These are phyloP conservation scores for Harpagus bidentatus DNA, from an alignment of 2,113 vertebrate species.

Conservation along the genomic window DNA sequence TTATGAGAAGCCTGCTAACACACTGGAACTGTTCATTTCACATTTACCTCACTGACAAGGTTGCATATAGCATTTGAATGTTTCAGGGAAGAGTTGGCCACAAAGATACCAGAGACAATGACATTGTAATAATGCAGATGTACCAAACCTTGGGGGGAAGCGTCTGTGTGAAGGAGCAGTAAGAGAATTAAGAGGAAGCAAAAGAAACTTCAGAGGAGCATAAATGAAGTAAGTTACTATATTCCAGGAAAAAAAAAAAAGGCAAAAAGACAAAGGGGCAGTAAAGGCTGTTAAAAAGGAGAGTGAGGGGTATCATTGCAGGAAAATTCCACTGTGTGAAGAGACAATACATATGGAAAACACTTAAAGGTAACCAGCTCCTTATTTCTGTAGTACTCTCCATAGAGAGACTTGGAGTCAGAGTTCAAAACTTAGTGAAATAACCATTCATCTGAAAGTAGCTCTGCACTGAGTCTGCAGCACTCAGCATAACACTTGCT, in stretches of 20 bases:
- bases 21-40: neutral
- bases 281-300: neutral
- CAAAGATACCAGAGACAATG: neutral
- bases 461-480: neutral
- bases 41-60: neutral
- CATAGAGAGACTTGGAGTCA: neutral
- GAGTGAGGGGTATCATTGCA: neutral
- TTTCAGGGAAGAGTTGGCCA: neutral
- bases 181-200: neutral
- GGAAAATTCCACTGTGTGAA: neutral
- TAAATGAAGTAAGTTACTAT: neutral
- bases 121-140: neutral
- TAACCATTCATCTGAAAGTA: neutral
- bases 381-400: neutral
- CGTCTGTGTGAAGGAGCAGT: neutral
- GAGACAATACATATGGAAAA: neutral
- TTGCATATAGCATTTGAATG: neutral
- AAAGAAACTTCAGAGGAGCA: neutral
- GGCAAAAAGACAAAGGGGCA: neutral
- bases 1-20: neutral
- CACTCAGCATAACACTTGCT: fast-evolving
- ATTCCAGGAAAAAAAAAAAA: neutral
- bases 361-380: neutral
- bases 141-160: neutral
- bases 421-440: neutral